phyloP scores from a whole-genome alignment of 1,140 invertebrate genomes.

The Coenobita brevimanus region DNA sequence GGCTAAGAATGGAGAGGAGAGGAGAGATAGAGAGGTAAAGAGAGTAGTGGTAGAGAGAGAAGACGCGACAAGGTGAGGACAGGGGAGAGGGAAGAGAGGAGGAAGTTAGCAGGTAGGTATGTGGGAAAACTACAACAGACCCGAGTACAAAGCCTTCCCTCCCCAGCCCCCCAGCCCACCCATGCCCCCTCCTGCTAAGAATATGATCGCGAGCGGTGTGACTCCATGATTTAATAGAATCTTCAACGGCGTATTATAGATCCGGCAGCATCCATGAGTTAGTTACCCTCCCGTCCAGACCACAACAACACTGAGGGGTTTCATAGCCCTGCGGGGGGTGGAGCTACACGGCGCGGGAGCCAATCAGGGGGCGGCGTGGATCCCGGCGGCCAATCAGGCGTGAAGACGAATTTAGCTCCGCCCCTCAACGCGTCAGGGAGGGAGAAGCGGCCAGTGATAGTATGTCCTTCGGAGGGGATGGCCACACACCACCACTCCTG shows the following conservation, averaged over 20 bases:
- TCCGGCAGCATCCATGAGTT: slow-evolving; percentile 55
- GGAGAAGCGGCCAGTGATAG: slow-evolving; percentile 14
- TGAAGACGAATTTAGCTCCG: slow-evolving; percentile 29
- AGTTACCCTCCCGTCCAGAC: slow-evolving; percentile 22
- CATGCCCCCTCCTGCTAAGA: not conserved
- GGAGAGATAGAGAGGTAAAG: too few species aligned
- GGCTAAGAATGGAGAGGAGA: too few species aligned
- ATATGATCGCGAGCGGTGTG: slow-evolving; percentile 32
- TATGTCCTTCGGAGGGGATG: slow-evolving; percentile 1
- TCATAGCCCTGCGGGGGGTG: slow-evolving; percentile 33
- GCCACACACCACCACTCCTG: not conserved
- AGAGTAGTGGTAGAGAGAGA: too few species aligned
- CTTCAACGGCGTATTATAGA: slow-evolving; percentile 55
- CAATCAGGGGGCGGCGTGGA: slow-evolving; percentile 22
- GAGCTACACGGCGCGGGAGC: not conserved
- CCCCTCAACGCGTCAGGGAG: slow-evolving; percentile 33
- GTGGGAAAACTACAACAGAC: too few species aligned
- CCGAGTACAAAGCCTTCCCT: slow-evolving; percentile 38
- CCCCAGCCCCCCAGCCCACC: not conserved
- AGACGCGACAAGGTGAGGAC: too few species aligned
- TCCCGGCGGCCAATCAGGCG: slow-evolving; percentile 32
- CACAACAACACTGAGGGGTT: slow-evolving; percentile 37
- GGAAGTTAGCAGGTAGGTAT: too few species aligned
- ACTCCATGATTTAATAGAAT: slow-evolving; percentile 64
- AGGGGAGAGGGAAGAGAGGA: too few species aligned